phyloP scores from a whole-genome alignment of 2,888 invertebrate species.

The Ichneumon xanthorius region DNA sequence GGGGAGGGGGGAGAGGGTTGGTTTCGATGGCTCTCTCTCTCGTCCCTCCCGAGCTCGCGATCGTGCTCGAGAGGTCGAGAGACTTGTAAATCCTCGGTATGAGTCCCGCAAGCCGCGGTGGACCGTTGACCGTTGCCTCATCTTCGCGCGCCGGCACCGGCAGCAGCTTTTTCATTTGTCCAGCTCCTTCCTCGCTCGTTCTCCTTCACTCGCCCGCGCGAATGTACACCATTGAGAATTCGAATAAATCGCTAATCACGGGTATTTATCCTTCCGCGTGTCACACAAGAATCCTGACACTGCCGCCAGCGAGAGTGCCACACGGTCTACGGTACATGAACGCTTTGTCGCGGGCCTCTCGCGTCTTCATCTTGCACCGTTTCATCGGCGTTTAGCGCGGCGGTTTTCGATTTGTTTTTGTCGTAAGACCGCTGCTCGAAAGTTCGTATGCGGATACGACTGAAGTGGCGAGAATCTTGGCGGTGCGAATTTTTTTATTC shows the following conservation, averaged over 20 bases:
- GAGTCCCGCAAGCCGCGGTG: slow-evolving; percentile 67
- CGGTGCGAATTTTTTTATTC: no score
- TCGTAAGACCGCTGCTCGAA: background rate
- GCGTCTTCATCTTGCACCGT: slow-evolving; percentile 70
- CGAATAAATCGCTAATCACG: slow-evolving; percentile 82
- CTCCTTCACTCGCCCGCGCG: slow-evolving; percentile 50
- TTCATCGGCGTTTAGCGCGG: background rate
- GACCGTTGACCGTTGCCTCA: slow-evolving; percentile 69
- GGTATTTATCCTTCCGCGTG: slow-evolving; percentile 73
- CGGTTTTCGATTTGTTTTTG: background rate
- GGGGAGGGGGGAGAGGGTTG: slow-evolving; percentile 16
- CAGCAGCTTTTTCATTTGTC: slow-evolving; percentile 34
- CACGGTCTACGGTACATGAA: slow-evolving; percentile 31
- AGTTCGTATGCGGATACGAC: no score
- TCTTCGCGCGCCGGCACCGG: slow-evolving; percentile 48
- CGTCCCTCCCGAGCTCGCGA: slow-evolving; percentile 51
- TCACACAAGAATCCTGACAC: slow-evolving; percentile 58
- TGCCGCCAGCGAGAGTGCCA: slow-evolving; percentile 29
- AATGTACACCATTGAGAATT: slow-evolving; percentile 73
- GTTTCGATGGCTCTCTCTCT: slow-evolving; percentile 34
- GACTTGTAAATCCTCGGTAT: slow-evolving; percentile 62
- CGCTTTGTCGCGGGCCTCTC: slow-evolving; percentile 40
- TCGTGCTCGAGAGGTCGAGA: slow-evolving; percentile 60
- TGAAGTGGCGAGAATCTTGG: no score
- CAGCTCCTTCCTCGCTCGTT: slow-evolving; percentile 51